Conservation (phyloP, 2,113 vertebrate genomes). For the Empidonax alnorum region DNA sequence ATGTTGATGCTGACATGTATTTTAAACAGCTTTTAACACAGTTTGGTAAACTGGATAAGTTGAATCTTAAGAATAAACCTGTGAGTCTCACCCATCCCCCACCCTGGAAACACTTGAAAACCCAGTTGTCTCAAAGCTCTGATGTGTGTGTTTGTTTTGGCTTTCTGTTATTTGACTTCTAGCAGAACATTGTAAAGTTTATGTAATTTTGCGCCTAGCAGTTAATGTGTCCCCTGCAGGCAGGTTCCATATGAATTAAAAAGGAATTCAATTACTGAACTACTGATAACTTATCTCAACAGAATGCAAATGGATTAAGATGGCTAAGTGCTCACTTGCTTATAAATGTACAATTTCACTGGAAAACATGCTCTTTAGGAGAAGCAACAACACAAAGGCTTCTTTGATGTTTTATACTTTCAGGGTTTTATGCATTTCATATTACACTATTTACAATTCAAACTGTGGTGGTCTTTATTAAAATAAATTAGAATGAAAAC, state of each 20-base stretch:
- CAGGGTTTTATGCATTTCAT: neutral
- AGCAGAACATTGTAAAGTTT: conserved; percentile 55
- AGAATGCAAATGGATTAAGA: conserved; percentile 74
- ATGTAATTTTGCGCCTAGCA: conserved; percentile 63
- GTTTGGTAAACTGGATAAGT: neutral
- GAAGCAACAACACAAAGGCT: neutral
- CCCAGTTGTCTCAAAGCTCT: conserved; percentile 6
- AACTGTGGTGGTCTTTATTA: neutral
- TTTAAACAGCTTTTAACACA: neutral
- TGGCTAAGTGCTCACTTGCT: conserved; percentile 38
- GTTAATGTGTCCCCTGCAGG: conserved; percentile 76
- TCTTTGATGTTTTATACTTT: conserved; percentile 10
- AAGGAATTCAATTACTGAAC: conserved; percentile 77
- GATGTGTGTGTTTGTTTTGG: conserved; percentile 46
- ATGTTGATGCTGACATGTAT: fast-evolving
- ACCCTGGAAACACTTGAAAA: neutral
- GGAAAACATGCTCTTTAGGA: neutral
- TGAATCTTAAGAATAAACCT: conserved; percentile 6
- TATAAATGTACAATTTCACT: conserved; percentile 46
- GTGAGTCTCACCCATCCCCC: neutral
- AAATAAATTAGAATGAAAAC: neutral
- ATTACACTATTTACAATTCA: neutral
- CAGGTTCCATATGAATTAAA: conserved; percentile 70
- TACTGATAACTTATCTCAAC: conserved; percentile 73
- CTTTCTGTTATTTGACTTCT: conserved; percentile 63